Evolutionary conservation across 2,888 invertebrate genomes (phyloP).

Genomic region (Trachelus troglodyta): DNA sequence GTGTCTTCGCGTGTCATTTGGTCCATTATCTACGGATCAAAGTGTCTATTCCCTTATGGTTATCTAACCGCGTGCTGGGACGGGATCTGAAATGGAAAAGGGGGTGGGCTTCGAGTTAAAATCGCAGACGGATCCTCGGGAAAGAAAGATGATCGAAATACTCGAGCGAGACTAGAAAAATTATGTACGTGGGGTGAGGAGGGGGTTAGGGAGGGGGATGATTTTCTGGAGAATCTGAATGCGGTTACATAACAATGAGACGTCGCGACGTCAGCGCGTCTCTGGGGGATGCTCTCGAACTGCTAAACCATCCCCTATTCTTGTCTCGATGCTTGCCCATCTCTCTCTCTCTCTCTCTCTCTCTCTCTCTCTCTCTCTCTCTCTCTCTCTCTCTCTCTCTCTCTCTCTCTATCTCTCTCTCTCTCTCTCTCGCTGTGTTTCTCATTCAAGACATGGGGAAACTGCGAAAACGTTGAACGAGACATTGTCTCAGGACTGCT

Average conservation of each 20-base stretch:
- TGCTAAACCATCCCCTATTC: not conserved
- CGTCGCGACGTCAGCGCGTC: slow-evolving; percentile 33
- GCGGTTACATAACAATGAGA: slow-evolving; percentile 47
- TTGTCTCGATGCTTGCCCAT: not conserved
- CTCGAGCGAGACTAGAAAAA: no score
- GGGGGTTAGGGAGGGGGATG: slow-evolving; percentile 16
- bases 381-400: not conserved
- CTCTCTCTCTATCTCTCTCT: slow-evolving; percentile 5
- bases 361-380: slow-evolving; percentile 14
- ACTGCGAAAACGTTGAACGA: not conserved
- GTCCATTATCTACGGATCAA: no score
- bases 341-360: no score
- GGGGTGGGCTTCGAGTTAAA: no score
- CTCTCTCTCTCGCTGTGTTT: no score
- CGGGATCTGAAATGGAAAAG: no score
- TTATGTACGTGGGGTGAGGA: not conserved
- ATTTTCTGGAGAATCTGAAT: slow-evolving; percentile 37
- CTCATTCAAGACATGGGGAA: no score
- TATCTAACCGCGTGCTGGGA: no score
- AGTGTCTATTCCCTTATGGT: no score
- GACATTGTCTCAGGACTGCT: slow-evolving; percentile 12
- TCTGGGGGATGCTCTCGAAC: slow-evolving; percentile 8
- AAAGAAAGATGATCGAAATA: no score
- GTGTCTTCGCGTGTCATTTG: no score
- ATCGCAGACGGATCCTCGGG: no score